These are phyloP conservation scores for Megathymus violae DNA, from an alignment of 1,140 invertebrate species.

Conservation along the genomic window DNA sequence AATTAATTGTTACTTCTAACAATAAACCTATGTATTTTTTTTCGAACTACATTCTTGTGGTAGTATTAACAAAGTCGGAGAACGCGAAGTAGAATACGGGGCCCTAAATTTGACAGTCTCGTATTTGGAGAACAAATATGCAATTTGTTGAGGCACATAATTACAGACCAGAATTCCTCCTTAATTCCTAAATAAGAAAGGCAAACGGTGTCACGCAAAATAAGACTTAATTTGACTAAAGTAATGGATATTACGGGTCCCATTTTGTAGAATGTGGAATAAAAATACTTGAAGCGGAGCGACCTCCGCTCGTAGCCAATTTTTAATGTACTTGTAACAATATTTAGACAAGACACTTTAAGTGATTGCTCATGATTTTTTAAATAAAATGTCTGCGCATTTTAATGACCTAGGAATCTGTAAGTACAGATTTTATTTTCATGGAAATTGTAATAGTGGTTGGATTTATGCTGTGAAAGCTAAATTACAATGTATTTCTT, in stretches of 20 bases:
- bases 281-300: conserved; percentile 39
- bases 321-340: conserved; percentile 43
- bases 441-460: no score
- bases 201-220: conserved; percentile 70
- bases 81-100: conserved; percentile 29
- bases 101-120: conserved; percentile 39
- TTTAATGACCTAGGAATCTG: conserved; percentile 1
- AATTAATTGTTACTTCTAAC: no score
- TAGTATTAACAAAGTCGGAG: conserved; percentile 18
- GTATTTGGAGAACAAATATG: conserved; percentile 50
- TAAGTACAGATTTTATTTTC: background rate
- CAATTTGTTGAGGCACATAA: conserved; percentile 57
- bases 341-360: conserved; percentile 32
- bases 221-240: conserved; percentile 66
- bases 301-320: conserved; percentile 26
- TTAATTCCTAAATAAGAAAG: conserved; percentile 68
- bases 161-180: conserved; percentile 48
- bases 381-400: conserved; percentile 9
- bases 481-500: no score
- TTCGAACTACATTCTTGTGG: no score
- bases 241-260: conserved; percentile 56
- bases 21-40: no score
- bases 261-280: conserved; percentile 50
- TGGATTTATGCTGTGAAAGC: no score
- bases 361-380: conserved; percentile 29